Base-by-base conservation (phyloP, 2,797 vertebrate species). In the Phylloscopus collybita region DNA sequence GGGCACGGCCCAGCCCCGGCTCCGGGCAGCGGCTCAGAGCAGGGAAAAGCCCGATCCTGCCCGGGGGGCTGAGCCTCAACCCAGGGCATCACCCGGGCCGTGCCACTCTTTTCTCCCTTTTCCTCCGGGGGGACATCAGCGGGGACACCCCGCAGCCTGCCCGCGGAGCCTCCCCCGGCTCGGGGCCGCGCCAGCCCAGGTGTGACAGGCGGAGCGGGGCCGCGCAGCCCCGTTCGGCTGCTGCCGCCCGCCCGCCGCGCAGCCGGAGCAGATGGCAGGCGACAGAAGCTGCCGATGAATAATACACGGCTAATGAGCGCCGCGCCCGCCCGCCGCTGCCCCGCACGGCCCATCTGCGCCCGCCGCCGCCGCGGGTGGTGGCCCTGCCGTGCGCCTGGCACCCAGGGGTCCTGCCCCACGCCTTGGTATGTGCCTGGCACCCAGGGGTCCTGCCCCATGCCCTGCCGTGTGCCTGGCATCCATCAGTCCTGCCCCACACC, bases 181-280 rank as follows among this genome's bases (percentile, higher is more conserved):
- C 6, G 9, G 34, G 20, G 81, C 71, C 9, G 22, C 38, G 11
- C 38, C 38, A 12, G 80, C 93, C 86, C 94, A 90, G 94, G 73
- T 90, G 94, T 59, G 86, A 16, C 81, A 61, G 95, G 90, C 45
- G 88, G 88, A 93, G 73, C 29, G 62, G 92, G 93, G 93, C 66
- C 57, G 57, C 14, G 42, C 62, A 91, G 91, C 86, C 95, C 88
- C 36, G 51, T 64, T 75, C 3, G 27, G 92, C 93, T 54, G 93
- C 69, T 80, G 92, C 89, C 50, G 50, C 93, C 95, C 36, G 80
- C 91, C 94, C 80, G 91, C 7, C 89, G 75, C 49, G n/a, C 89
- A 44, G 95, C 60, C 71, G 80, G 95, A 96, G 79, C 97, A 97
- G 96, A 97, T 96, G 97, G 97, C 80, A 67, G 95, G 93, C 88